Percentiles rank a stretch among this genome's conserved stretches.
Conservation (phyloP, 2,888 invertebrate species). For the Andrena minutula region DNA sequence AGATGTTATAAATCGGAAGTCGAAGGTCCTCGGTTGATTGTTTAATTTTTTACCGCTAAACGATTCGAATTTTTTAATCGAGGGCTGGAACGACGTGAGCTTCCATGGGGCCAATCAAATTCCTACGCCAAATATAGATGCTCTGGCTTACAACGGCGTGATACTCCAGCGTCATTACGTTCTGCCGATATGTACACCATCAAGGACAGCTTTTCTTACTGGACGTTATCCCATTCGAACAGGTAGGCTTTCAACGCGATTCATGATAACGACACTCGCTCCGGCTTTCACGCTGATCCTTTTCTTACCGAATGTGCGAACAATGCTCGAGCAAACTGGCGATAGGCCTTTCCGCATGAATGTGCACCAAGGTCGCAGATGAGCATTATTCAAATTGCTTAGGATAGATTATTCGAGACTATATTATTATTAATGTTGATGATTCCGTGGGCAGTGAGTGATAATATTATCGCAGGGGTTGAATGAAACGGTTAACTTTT, state of each 20-base stretch:
- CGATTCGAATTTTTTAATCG: conserved; percentile 12
- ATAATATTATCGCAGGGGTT: too few species aligned
- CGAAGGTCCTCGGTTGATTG: neutral
- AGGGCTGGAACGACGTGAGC: conserved; percentile 96
- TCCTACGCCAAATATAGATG: conserved; percentile 95
- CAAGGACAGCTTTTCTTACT: conserved; percentile 92
- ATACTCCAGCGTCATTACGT: conserved; percentile 94
- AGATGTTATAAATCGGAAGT: too few species aligned
- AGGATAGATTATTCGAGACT: too few species aligned
- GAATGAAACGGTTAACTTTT: too few species aligned
- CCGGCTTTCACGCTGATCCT: neutral
- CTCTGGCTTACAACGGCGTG: conserved; percentile 92
- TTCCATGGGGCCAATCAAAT: conserved; percentile 95
- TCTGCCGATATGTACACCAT: conserved; percentile 94
- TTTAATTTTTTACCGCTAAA: neutral
- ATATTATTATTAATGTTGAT: too few species aligned
- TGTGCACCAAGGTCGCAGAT: too few species aligned
- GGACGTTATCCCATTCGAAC: conserved; percentile 94
- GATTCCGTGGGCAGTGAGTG: too few species aligned
- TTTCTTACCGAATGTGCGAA: neutral
- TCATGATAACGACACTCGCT: neutral
- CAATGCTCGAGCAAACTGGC: conserved; percentile 5
- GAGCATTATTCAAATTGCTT: too few species aligned
- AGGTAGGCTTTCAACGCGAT: conserved; percentile 68
- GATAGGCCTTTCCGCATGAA: neutral